phyloP scores from a whole-genome alignment of 2,797 vertebrate genomes.

The Sebastes kiyomatsui region DNA sequence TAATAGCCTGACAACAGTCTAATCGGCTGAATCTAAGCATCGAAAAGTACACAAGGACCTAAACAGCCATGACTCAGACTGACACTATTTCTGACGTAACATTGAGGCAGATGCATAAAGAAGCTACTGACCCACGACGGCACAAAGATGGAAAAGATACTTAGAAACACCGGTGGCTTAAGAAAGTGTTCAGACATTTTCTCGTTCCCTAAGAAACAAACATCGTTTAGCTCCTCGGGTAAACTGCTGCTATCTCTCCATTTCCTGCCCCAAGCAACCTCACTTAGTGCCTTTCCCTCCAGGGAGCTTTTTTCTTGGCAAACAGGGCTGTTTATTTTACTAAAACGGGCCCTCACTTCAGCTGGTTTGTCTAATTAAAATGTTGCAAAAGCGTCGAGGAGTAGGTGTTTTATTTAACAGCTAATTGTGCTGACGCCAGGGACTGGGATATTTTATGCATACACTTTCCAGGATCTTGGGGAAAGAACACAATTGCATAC shows the following conservation, averaged over 20 bases:
- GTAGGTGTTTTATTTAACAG: conserved; percentile 96
- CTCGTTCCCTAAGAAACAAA: conserved; percentile 32
- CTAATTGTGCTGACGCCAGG: conserved; percentile 98
- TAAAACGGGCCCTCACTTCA: conserved; percentile 92
- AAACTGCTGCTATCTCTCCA: conserved; percentile 56
- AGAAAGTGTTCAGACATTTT: conserved; percentile 14
- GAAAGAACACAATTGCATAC: conserved; percentile 47
- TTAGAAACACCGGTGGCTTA: background rate
- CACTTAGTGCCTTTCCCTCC: conserved; percentile 71
- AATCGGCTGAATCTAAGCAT: background rate
- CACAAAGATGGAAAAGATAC: background rate
- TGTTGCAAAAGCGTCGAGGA: conserved; percentile 88
- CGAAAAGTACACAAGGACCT: background rate
- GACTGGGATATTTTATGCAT: conserved; percentile 92
- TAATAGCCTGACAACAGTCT: background rate
- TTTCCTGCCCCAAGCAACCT: conserved; percentile 74
- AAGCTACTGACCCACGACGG: background rate
- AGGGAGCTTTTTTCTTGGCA: conserved; percentile 83
- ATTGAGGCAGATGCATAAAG: background rate
- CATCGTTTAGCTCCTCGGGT: conserved; percentile 44
- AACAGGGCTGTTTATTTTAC: conserved; percentile 92
- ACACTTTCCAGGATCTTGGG: conserved; percentile 89
- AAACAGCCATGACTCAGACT: background rate
- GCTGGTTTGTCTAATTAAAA: conserved; percentile 95
- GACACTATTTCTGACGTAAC: background rate